These are phyloP conservation scores for Neosilurus hyrtlii DNA, from an alignment of 2,797 vertebrate genomes.

Conservation along the genomic window DNA sequence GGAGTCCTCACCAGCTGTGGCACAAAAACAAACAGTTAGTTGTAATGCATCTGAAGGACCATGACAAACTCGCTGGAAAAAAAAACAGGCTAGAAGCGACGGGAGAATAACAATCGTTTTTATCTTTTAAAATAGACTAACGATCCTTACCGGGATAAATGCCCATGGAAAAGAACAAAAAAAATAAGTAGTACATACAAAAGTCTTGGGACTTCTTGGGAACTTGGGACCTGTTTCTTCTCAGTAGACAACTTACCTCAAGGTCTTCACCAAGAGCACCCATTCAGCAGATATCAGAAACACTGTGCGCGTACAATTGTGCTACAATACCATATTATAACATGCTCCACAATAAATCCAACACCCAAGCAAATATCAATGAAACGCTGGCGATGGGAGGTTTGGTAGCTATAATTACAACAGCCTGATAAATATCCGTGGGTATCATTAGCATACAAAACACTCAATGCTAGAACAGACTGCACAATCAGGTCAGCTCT, in stretches of 20 bases:
- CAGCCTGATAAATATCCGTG: background rate
- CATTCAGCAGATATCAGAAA: background rate
- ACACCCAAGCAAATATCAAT: background rate
- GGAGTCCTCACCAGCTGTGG: conserved; percentile 72
- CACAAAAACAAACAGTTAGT: conserved; percentile 9
- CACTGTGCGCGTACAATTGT: background rate
- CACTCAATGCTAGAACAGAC: background rate
- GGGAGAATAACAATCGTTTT: background rate
- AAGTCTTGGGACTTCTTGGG: no score
- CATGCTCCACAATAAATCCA: background rate
- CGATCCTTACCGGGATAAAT: background rate
- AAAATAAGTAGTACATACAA: no score
- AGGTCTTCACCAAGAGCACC: background rate
- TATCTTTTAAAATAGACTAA: background rate
- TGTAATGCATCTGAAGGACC: background rate
- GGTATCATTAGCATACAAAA: background rate
- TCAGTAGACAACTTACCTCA: background rate
- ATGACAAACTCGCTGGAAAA: no score
- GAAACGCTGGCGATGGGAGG: background rate
- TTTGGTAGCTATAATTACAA: background rate
- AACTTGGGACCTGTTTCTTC: background rate
- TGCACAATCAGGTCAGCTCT: background rate
- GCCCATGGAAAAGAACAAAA: background rate
- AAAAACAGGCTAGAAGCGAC: background rate
- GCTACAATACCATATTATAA: background rate